A percentile compares a stretch with the other conserved stretches of the same genome.
Conservation (phyloP, 2,113 vertebrate species). For the Gadus chalcogrammus region DNA sequence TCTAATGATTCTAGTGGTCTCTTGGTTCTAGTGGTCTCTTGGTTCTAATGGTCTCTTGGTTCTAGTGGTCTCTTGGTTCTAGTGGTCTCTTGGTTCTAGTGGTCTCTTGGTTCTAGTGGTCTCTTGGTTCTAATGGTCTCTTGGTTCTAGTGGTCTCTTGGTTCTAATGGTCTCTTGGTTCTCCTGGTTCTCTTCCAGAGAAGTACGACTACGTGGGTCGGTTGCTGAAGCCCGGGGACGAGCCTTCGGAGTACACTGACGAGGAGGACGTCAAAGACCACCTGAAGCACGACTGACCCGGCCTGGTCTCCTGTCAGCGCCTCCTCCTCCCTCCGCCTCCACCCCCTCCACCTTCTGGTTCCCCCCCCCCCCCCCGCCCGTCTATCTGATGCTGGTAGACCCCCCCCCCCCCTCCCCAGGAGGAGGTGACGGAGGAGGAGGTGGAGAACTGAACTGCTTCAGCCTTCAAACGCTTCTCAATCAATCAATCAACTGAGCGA, state of each 20-base stretch:
- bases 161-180: background rate
- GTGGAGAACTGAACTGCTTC: conserved; percentile 45
- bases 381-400: too few species aligned
- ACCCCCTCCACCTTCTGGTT: conserved; percentile 5
- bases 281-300: conserved; percentile 90
- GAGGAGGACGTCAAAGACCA: conserved; percentile 99
- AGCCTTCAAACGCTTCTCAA: conserved; percentile 52
- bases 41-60: too few species aligned
- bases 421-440: too few species aligned
- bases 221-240: conserved; percentile 96
- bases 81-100: too few species aligned
- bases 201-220: conserved; percentile 99
- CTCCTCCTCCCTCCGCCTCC: background rate
- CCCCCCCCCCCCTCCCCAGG: too few species aligned
- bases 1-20: too few species aligned
- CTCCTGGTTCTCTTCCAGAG: conserved; percentile 72
- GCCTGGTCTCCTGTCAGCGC: background rate
- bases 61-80: too few species aligned
- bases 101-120: too few species aligned
- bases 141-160: too few species aligned
- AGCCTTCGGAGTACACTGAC: conserved; percentile 98
- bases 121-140: too few species aligned
- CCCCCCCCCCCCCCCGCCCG: background rate
- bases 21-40: too few species aligned
- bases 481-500: conserved; percentile 19